Evolutionary conservation across 1,140 invertebrate genomes (phyloP), one percentile per base, ranked within the genome.

Genomic region (Aphis craccivora): DNA sequence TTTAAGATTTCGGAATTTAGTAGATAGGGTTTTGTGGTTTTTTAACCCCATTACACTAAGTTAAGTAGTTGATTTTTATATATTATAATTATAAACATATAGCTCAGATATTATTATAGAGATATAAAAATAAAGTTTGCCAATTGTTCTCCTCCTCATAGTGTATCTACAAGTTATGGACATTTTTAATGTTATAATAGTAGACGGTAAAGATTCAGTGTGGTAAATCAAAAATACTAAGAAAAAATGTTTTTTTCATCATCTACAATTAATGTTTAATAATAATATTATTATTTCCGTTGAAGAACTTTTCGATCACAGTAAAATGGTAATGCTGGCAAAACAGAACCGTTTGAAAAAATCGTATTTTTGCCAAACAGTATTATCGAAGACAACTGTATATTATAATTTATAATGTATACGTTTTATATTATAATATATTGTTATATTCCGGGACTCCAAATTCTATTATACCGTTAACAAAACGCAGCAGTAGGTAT

Each of bases 371-470:
- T 2, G 30, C 60, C 60, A 76, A 30, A 76, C 60, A 14, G 22
- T n/a, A 76, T 67, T 76, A 76, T n/a, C 30, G 30, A 4, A 76
- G 60, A n/a, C 60, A n/a, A 76, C 60, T 76, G 60, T 30, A 14
- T 14, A 20, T 67, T 18, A 18, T 67, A 9, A 48, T 48, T 11
- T n/a, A 18, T 76, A 76, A 76, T 76, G 60, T 76, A 76, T 18
- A 76, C 60, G n/a, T 76, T n/a, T 76, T 67, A 35, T 76, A 76
- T n/a, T 76, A 76, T 76, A 76, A 76, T 76, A 76, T 76, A 76
- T 76, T 76, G 60, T 76, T 76, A 76, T n/a, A 76, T 76, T 76
- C 5, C 18, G n/a, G 11, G 60, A 76, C 14, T 76, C n/a, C 14
- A 76, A 76, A n/a, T 76, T 76, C 60, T 76, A 35, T 67, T 76